Evolutionary conservation across 2,113 vertebrate genomes (phyloP).

Genomic region (Prionailurus bengalensis): DNA sequence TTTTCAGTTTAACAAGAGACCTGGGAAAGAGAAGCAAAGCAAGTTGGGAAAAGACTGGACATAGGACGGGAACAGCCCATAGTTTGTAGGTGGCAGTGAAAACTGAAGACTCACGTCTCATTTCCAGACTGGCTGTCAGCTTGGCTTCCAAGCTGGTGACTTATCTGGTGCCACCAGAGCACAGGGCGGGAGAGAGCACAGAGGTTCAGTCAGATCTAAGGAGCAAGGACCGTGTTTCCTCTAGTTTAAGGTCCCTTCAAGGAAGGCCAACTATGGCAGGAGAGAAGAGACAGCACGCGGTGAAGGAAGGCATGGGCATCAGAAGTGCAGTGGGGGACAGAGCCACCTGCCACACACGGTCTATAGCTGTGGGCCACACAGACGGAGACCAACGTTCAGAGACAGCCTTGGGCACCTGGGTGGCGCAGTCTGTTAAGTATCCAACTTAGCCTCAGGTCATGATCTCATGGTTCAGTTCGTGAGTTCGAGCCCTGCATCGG

Average conservation of each 20-base stretch:
- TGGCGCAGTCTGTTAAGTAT: too few relatives aligned
- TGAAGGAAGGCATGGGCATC: not conserved
- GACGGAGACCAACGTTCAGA: not conserved
- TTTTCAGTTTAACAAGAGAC: not conserved
- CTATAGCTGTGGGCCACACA: accelerated
- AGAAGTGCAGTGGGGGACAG: too few relatives aligned
- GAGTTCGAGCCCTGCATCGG: too few relatives aligned
- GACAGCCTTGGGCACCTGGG: too few relatives aligned
- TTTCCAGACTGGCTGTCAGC: not conserved
- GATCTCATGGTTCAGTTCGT: too few relatives aligned
- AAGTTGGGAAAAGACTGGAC: too few relatives aligned
- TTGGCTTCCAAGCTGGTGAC: not conserved
- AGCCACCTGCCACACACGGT: accelerated
- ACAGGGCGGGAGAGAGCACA: accelerated
- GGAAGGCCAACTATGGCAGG: not conserved
- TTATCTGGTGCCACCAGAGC: not conserved
- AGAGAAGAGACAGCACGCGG: not conserved
- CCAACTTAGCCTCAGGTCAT: too few relatives aligned
- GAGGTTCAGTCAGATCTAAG: not conserved
- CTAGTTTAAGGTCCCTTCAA: not conserved
- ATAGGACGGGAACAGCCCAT: accelerated
- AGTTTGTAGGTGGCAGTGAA: not conserved
- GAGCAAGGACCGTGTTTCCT: not conserved
- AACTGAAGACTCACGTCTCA: not conserved
- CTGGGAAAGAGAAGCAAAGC: not conserved